Percentiles rank a stretch among this genome's conserved stretches.
phyloP scores from a whole-genome alignment of 2,888 invertebrate genomes.

The Chrysodeixis includens region DNA sequence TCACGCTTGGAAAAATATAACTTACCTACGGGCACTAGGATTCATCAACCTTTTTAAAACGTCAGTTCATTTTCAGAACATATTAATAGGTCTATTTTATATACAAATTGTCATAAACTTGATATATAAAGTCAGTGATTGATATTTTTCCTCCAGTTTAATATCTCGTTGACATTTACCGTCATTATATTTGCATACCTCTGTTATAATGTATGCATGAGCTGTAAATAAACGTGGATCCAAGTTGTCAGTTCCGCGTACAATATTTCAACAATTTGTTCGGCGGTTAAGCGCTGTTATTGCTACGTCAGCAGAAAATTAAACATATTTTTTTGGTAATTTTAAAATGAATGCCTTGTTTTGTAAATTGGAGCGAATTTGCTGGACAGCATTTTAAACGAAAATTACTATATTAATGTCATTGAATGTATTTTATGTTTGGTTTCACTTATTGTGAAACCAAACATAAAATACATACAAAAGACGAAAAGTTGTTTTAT shows the following conservation, averaged over 20 bases:
- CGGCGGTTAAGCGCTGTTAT: conserved; percentile 41
- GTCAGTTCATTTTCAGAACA: neutral
- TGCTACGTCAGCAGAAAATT: conserved; percentile 32
- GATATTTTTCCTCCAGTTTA: conserved; percentile 22
- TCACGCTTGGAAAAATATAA: too few species aligned
- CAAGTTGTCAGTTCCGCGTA: conserved; percentile 48
- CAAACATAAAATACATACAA: too few species aligned
- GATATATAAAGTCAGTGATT: neutral
- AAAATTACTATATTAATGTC: too few species aligned
- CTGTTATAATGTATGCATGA: conserved; percentile 32
- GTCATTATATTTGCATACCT: conserved; percentile 21
- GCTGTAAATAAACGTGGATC: conserved; percentile 45
- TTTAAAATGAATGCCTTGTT: neutral
- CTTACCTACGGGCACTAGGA: neutral
- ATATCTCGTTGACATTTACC: neutral
- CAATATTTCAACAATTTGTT: conserved; percentile 51
- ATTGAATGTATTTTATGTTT: too few species aligned
- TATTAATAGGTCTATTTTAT: too few species aligned
- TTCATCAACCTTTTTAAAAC: too few species aligned
- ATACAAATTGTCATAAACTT: too few species aligned
- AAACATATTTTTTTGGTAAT: neutral
- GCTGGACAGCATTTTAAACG: neutral
- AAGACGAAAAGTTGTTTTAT: too few species aligned
- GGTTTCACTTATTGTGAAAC: too few species aligned
- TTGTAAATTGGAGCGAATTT: neutral